Conservation (phyloP, 1,140 invertebrate genomes). For the Eupeodes corollae region DNA sequence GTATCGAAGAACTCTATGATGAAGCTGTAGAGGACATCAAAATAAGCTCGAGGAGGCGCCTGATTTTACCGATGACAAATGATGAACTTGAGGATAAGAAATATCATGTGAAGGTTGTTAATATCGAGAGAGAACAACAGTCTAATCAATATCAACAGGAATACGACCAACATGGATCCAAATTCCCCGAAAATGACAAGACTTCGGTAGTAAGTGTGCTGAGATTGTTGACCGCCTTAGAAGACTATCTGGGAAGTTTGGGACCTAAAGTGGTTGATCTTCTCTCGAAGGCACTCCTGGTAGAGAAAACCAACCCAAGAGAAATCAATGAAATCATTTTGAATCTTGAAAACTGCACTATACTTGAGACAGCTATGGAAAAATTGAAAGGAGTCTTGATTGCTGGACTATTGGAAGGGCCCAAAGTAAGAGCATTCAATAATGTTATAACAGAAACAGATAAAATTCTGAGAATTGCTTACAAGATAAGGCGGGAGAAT, state of each 20-base stretch:
- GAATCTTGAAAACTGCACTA: conserved; percentile 17
- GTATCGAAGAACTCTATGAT: conserved; percentile 61
- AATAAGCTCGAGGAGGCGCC: conserved; percentile 30
- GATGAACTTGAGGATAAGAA: conserved; percentile 13
- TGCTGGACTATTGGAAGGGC: conserved; percentile 19
- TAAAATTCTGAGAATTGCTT: conserved; percentile 11
- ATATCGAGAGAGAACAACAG: not conserved
- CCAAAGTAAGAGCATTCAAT: conserved; percentile 20
- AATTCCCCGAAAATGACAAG: not conserved
- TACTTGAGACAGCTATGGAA: conserved; percentile 25
- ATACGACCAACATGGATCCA: not conserved
- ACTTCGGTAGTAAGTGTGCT: conserved; percentile 47
- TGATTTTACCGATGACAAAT: conserved; percentile 25
- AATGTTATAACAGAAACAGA: conserved; percentile 20
- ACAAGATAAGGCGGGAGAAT: not conserved
- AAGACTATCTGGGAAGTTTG: conserved; percentile 63
- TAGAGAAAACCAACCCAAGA: conserved; percentile 43
- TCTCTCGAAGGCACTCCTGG: conserved; percentile 54
- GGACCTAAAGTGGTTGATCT: conserved; percentile 63
- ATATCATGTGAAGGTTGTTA: conserved; percentile 17
- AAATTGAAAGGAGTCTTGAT: conserved; percentile 28
- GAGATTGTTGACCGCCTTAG: conserved; percentile 60
- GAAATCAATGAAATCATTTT: conserved; percentile 11
- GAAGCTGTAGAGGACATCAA: conserved; percentile 35
- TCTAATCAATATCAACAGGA: not conserved